Evolutionary conservation across 2,888 invertebrate species (phyloP), one percentile per base, ranked within the genome.

Genomic region (Microchrysa polita): DNA sequence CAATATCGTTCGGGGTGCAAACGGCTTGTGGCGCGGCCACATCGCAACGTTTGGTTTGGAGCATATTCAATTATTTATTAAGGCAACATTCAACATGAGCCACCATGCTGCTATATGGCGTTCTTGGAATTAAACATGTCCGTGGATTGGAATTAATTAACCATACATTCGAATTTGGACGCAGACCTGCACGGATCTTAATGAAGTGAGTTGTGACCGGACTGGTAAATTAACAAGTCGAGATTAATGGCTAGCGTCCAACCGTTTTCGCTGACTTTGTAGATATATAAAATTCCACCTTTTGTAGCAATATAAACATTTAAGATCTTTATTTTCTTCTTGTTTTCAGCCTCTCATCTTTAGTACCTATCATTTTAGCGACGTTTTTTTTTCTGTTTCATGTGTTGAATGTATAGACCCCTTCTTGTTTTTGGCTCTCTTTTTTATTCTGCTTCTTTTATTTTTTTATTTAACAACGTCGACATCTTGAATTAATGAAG

Each of bases 141-240:
- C 48, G 23, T 48, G 48, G 65, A 65, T 44, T 69, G 69, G 69
- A 69, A 69, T 69, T 69, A 69, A 69, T 69, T 69, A 55, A 42
- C 22, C 55, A 69, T n/a, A n/a, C 69, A 57, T 69, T 69, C 69
- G 69, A 69, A 69, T 69, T 69, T 57, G 69, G 69, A 69, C n/a
- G n/a, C 69, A 69, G 69, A 40, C 55, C n/a, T 42, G 18, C n/a
- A n/a, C n/a, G 69, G 55, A 7, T 34, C 55, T 69, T 69, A 69
- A 69, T 69, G 69, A 69, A 69, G 69, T 69, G 69, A 69, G 69
- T 69, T 69, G 69, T 69, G 69, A 69, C 69, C 40, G 55, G 57
- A 69, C 69, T 69, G 69, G 69, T 69, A 69, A 69, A 69, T 69
- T 69, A 69, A 69, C 69, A 55, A 69, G 69, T 44, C 57, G 57